Conservation (phyloP, 2,888 invertebrate species). For the Quadroppia sp. region DNA sequence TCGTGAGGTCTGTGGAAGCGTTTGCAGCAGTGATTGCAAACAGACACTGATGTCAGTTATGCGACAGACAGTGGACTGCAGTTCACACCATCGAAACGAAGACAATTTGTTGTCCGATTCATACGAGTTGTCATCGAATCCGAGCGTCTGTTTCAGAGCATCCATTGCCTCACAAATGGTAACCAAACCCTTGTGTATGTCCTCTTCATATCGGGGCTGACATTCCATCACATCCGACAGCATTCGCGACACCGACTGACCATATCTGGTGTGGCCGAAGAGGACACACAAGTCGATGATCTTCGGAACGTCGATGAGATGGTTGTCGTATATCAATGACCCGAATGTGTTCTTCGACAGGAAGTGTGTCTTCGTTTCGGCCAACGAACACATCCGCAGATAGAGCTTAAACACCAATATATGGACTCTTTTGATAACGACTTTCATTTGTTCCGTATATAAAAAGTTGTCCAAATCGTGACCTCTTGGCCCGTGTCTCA, state of each 20-base stretch:
- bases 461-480: conserved; percentile 56
- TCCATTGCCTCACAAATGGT: conserved; percentile 50
- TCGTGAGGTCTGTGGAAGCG: conserved; percentile 5
- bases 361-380: conserved; percentile 61
- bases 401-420: conserved; percentile 65
- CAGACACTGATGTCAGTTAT: conserved; percentile 28
- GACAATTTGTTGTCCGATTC: neutral
- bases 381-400: conserved; percentile 71
- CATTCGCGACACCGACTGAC: conserved; percentile 61
- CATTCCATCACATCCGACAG: conserved; percentile 63
- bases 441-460: conserved; percentile 56
- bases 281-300: conserved; percentile 71
- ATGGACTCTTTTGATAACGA: conserved; percentile 61
- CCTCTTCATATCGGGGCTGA: conserved; percentile 65
- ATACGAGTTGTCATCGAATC: conserved; percentile 8
- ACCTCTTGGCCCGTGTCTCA: conserved; percentile 68
- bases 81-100: conserved; percentile 1
- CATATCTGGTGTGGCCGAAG: conserved; percentile 63
- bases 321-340: conserved; percentile 69
- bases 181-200: conserved; percentile 54
- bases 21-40: neutral
- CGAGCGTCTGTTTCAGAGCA: neutral
- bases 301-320: conserved; percentile 75
- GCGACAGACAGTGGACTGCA: conserved; percentile 19
- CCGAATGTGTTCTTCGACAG: neutral